phyloP scores from a whole-genome alignment of 2,888 invertebrate species.

The Hypselothyrea guttata region DNA sequence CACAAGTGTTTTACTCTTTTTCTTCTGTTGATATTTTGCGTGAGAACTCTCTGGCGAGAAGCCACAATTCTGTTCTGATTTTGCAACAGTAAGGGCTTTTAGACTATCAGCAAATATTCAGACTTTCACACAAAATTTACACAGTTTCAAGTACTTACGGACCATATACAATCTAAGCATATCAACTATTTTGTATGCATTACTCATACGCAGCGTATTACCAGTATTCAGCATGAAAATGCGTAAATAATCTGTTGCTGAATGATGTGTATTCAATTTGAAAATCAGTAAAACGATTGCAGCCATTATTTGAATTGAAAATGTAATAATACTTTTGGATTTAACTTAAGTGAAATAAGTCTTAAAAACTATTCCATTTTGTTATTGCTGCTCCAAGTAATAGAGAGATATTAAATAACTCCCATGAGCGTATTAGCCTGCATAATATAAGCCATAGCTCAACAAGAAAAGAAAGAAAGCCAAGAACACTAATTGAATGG shows the following conservation, averaged over 20 bases:
- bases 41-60: constrained; percentile 40
- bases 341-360: too few species aligned
- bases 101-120: constrained; percentile 46
- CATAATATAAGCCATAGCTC: constrained; percentile 15
- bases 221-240: constrained; percentile 6
- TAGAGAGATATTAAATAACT: not conserved
- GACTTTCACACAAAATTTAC: constrained; percentile 29
- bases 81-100: constrained; percentile 35
- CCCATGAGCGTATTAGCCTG: constrained; percentile 1
- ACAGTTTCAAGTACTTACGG: constrained; percentile 36
- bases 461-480: not conserved
- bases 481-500: constrained; percentile 45
- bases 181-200: constrained; percentile 50
- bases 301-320: not conserved
- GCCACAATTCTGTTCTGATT: constrained; percentile 37
- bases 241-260: constrained; percentile 4
- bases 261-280: constrained; percentile 18
- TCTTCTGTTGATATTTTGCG: constrained; percentile 19
- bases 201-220: constrained; percentile 37
- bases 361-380: not conserved
- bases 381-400: not conserved
- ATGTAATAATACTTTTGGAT: too few species aligned
- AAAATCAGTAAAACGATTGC: not conserved
- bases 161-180: constrained; percentile 36
- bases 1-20: constrained; percentile 31